phyloP scores from a whole-genome alignment of 2,888 invertebrate species.

The Rhamnusium bicolor region DNA sequence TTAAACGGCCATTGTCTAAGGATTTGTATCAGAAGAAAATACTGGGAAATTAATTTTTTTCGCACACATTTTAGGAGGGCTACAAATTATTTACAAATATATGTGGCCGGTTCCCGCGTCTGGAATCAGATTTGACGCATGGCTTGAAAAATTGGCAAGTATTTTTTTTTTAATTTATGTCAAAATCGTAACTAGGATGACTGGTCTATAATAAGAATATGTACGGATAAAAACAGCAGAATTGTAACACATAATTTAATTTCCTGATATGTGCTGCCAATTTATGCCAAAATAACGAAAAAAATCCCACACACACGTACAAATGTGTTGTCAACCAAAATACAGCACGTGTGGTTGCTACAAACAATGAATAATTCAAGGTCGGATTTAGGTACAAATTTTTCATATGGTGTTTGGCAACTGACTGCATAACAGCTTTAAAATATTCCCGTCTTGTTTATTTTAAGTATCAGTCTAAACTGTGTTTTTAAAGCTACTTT shows the following conservation, averaged over 20 bases:
- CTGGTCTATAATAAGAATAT: not conserved
- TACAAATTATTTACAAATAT: too few relatives aligned
- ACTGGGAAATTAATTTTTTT: too few relatives aligned
- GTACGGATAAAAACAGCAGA: not conserved
- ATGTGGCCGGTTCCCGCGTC: too few relatives aligned
- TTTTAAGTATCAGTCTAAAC: constrained; percentile 6
- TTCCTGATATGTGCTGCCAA: not conserved
- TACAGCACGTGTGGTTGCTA: constrained; percentile 7
- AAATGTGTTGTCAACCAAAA: not conserved
- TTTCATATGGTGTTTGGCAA: constrained; percentile 11
- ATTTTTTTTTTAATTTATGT: too few relatives aligned
- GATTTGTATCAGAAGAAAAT: too few relatives aligned
- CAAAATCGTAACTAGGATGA: too few relatives aligned
- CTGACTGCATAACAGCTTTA: constrained; percentile 6
- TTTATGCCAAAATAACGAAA: not conserved
- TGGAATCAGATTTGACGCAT: too few relatives aligned
- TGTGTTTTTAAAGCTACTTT: not conserved
- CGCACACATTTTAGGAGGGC: too few relatives aligned
- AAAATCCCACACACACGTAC: not conserved
- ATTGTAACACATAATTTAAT: not conserved
- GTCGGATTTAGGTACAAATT: constrained; percentile 21
- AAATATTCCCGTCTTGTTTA: constrained; percentile 5
- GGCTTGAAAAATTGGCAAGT: too few relatives aligned
- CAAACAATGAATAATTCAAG: constrained; percentile 21
- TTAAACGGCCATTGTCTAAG: too few relatives aligned